Conservation (phyloP, 2,888 invertebrate genomes). For the Adelphocoris suturalis region DNA sequence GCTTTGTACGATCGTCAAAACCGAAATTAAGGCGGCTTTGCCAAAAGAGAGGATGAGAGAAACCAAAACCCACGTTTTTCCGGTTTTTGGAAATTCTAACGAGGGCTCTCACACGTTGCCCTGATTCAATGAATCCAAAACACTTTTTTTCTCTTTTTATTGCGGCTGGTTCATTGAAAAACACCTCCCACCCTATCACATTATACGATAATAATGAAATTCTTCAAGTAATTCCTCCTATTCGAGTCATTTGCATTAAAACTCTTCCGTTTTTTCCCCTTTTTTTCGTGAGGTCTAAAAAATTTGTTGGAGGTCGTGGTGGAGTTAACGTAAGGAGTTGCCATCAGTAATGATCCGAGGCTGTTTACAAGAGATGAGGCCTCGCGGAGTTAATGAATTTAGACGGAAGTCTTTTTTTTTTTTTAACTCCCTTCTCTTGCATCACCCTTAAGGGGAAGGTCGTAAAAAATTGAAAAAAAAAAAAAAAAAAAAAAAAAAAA, state of each 20-base stretch:
- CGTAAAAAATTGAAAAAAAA: no score
- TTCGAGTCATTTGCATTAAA: slow-evolving; percentile 24
- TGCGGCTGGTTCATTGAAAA: neutral
- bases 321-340: slow-evolving; percentile 41
- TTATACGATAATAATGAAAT: neutral
- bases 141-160: neutral
- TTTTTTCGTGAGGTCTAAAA: neutral
- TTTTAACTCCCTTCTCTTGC: neutral
- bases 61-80: neutral
- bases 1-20: no score
- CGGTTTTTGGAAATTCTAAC: slow-evolving; percentile 38
- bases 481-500: slow-evolving; percentile 3
- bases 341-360: slow-evolving; percentile 63
- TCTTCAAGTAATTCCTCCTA: slow-evolving; percentile 37
- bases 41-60: neutral
- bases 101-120: neutral
- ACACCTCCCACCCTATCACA: neutral
- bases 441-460: neutral
- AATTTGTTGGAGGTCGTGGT: neutral
- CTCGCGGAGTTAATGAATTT: slow-evolving; percentile 70
- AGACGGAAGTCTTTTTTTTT: slow-evolving; percentile 56
- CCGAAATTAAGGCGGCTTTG: no score
- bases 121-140: neutral
- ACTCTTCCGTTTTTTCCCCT: neutral
- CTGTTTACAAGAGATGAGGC: slow-evolving; percentile 62